These are phyloP conservation scores for Tachuris rubrigastra DNA, from an alignment of 2,113 vertebrate genomes.

Conservation along the genomic window DNA sequence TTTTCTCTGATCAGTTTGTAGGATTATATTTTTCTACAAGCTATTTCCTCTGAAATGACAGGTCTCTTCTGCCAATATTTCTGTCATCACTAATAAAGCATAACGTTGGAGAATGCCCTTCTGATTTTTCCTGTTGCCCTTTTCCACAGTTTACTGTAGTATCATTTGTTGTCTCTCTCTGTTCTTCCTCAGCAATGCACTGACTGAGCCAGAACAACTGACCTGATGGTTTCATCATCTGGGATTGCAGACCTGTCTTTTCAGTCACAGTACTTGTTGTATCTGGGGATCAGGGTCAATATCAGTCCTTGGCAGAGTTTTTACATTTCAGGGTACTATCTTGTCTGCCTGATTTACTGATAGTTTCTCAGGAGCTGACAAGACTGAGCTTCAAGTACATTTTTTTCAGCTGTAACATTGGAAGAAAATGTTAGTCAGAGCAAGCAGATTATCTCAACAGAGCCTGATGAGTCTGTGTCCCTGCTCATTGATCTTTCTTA, in stretches of 20 bases:
- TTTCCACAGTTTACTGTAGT: background rate
- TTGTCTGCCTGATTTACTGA: constrained; percentile 6
- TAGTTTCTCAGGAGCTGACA: constrained; percentile 26
- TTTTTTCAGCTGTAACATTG: constrained; percentile 9
- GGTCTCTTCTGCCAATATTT: constrained; percentile 34
- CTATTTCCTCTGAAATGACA: constrained; percentile 16
- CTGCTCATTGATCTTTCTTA: constrained; percentile 61
- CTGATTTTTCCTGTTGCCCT: background rate
- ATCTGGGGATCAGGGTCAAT: constrained; percentile 26
- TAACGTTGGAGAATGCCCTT: background rate
- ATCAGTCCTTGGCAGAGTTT: background rate
- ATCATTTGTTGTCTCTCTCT: background rate
- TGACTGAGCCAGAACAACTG: background rate
- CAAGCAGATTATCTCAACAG: constrained; percentile 62
- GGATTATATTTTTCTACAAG: constrained; percentile 45
- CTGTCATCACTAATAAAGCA: constrained; percentile 24
- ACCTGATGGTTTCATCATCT: constrained; percentile 41
- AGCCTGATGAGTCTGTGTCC: constrained; percentile 53
- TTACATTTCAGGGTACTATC: background rate
- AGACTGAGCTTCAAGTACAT: constrained; percentile 17
- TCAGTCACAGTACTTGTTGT: background rate
- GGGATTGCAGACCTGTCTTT: constrained; percentile 20
- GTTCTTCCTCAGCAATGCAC: background rate
- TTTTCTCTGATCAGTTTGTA: constrained; percentile 48
- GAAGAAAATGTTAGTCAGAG: constrained; percentile 9